A percentile compares a stretch with the other conserved stretches of the same genome.
These are phyloP conservation scores for Malacosoma neustria DNA, from an alignment of 2,888 invertebrate genomes.

Conservation along the genomic window DNA sequence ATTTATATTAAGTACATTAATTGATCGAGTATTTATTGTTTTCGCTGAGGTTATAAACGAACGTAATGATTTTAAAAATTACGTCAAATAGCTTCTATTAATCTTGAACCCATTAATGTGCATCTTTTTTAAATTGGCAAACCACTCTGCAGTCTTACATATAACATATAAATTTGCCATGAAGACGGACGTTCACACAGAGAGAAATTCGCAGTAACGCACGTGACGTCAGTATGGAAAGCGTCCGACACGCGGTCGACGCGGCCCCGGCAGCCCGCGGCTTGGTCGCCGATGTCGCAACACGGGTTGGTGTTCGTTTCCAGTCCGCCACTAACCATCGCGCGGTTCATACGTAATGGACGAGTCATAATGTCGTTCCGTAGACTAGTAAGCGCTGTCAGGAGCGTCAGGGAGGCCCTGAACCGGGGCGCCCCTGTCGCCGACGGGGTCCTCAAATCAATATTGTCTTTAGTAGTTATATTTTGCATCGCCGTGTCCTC, in stretches of 20 bases:
- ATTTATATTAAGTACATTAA: too few species aligned
- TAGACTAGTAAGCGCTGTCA: conserved; percentile 52
- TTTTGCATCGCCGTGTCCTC: conserved; percentile 61
- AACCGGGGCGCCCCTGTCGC: conserved; percentile 54
- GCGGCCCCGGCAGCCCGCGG: not conserved
- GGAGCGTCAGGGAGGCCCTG: conserved; percentile 52
- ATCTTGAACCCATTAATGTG: too few species aligned
- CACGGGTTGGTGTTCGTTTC: too few species aligned
- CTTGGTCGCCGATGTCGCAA: not conserved
- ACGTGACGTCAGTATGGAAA: not conserved
- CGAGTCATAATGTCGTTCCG: conserved; percentile 45
- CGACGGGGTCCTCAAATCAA: conserved; percentile 52
- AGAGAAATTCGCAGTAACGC: conserved; percentile 2
- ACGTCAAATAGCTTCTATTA: too few species aligned
- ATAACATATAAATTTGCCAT: too few species aligned
- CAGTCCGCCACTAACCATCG: conserved; percentile 38
- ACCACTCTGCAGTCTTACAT: too few species aligned
- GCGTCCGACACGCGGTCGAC: not conserved
- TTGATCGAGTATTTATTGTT: too few species aligned
- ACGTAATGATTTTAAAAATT: too few species aligned
- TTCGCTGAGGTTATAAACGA: too few species aligned
- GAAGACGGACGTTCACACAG: too few species aligned
- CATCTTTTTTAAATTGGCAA: too few species aligned
- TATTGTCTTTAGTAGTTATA: conserved; percentile 54
- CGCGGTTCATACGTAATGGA: conserved; percentile 36